Evolutionary conservation across 2,797 vertebrate species (phyloP), one percentile per base, ranked within the genome.

Genomic region (Austrolebias charrua): DNA sequence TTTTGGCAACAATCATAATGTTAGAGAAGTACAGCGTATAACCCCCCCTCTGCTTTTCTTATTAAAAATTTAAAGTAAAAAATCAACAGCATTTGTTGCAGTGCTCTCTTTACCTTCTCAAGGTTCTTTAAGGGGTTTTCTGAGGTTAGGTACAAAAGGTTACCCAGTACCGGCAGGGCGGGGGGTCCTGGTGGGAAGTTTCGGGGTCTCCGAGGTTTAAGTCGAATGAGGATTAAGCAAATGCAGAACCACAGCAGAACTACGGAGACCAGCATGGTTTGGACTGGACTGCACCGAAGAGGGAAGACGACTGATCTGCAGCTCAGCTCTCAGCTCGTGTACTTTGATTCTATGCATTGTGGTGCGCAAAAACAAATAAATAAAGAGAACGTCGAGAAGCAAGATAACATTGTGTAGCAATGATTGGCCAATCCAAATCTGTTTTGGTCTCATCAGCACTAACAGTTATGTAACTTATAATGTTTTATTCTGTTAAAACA

Each of bases 151-250:
- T 80, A 44, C 24, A 86, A 51, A 44, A 88, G 49, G 55, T 72
- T 88, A 6, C 88, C 88, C 15, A 88, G 14, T 6, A 88, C 0
- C 0, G 85, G 86, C 14, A 85, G 38, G 1, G 24, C 2, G 0
- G 18, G 9, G 2, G 86, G 85, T 18, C 88, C 88, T 0, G 88
- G 84, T 11, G 86, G 88, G 48, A 90, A 88, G 59, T 86, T 86
- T 54, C 81, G 88, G 2, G 82, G 76, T 46, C 83, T 78, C 11
- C 11, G 13, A 6, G 56, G 14, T 63, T 60, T 82, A 31, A 87
- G 6, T 4, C 68, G 79, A 53, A 79, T 2, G 11, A 85, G 1
- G 40, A 86, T 0, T 15, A 85, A 58, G 42, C 60, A 43, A 9
- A 83, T 0, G 2, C 69, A 77, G 40, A 85, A 1, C 4, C 53